A percentile compares a stretch with the other conserved stretches of the same genome.
These are phyloP conservation scores for Eupelmus urozonus DNA, from an alignment of 2,888 invertebrate genomes.

Conservation along the genomic window DNA sequence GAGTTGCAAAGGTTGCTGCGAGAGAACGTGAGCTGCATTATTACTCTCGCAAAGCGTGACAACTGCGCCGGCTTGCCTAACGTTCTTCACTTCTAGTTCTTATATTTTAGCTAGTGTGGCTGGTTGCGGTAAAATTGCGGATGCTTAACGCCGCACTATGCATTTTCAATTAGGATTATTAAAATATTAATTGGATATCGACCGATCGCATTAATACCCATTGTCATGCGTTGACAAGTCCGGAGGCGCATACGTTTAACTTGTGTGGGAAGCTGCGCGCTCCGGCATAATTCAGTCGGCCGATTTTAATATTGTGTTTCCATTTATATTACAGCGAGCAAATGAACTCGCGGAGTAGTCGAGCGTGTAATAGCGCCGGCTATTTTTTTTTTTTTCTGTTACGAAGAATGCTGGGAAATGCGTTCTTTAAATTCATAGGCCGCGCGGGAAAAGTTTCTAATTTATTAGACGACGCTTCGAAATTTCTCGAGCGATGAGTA, in stretches of 20 bases:
- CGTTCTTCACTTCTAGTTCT: too few species aligned
- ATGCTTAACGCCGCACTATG: background rate
- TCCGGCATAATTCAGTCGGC: conserved; percentile 45
- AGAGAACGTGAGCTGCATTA: background rate
- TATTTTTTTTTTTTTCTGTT: background rate
- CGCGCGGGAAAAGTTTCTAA: too few species aligned
- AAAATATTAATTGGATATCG: conserved; percentile 57
- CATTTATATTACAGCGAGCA: conserved; percentile 42
- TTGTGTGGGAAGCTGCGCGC: conserved; percentile 47
- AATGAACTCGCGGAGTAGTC: conserved; percentile 28
- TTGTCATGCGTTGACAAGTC: conserved; percentile 6
- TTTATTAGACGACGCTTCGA: too few species aligned
- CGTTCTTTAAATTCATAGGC: too few species aligned
- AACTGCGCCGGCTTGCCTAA: too few species aligned
- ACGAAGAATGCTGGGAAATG: too few species aligned
- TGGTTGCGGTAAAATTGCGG: background rate
- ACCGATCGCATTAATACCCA: conserved; percentile 43
- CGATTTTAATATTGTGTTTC: conserved; percentile 51
- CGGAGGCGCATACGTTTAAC: conserved; percentile 25
- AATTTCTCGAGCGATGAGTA: too few species aligned
- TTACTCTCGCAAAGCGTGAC: background rate
- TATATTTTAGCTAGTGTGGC: too few species aligned
- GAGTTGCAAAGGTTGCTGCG: background rate
- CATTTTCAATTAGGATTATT: conserved; percentile 51
- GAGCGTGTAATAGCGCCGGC: conserved; percentile 20